Conservation (phyloP, 2,797 vertebrate genomes). For the Tenualosa thibaudeaui region DNA sequence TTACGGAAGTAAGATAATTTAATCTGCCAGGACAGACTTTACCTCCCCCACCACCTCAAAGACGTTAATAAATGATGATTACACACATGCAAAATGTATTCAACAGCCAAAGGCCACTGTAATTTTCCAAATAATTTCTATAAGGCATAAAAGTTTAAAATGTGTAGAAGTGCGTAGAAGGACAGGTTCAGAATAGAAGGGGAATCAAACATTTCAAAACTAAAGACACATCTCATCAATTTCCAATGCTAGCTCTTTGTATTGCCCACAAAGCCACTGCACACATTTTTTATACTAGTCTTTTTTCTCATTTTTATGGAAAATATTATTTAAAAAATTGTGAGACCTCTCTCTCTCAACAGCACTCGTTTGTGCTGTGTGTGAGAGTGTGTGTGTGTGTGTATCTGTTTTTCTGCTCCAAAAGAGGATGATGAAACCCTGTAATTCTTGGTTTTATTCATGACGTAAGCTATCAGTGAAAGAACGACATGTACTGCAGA, state of each 20-base stretch:
- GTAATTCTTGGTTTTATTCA: background rate
- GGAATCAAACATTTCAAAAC: background rate
- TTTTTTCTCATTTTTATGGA: background rate
- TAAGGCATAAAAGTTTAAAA: constrained; percentile 8
- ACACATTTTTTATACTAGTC: background rate
- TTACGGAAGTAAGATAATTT: constrained; percentile 8
- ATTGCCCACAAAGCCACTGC: background rate
- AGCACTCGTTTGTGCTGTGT: background rate
- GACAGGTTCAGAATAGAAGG: background rate
- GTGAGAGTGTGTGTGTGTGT: too few species aligned
- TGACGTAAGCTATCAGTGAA: background rate
- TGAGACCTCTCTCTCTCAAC: background rate
- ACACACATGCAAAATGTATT: constrained; percentile 4
- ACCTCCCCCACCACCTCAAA: background rate
- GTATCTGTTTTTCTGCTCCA: background rate
- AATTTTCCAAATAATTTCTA: constrained; percentile 4
- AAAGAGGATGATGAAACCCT: background rate
- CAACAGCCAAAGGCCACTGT: background rate
- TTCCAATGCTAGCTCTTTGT: background rate
- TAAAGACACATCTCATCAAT: background rate
- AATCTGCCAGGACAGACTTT: background rate
- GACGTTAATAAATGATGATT: constrained; percentile 1
- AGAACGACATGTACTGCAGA: background rate
- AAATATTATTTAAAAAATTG: background rate
- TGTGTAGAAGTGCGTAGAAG: background rate